A percentile compares a stretch with the other conserved stretches of the same genome.
Conservation (phyloP, 2,797 vertebrate species). For the Decapterus maruadsi region DNA sequence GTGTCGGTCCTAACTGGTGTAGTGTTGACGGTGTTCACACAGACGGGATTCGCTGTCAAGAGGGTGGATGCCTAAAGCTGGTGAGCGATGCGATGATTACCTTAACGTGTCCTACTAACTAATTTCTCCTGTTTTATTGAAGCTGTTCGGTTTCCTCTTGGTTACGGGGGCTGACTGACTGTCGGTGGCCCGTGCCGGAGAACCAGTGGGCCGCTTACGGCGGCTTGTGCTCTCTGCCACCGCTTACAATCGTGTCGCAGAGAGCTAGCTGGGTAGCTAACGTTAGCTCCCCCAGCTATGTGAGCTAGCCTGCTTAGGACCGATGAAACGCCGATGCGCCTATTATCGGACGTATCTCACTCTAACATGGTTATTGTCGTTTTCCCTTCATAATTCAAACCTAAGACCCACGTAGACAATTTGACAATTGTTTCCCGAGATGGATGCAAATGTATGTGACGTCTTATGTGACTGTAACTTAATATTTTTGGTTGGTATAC, state of each 20-base stretch:
- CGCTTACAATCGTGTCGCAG: constrained; percentile 81
- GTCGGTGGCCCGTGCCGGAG: background rate
- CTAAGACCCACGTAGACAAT: fast-evolving
- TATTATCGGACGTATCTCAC: constrained; percentile 67
- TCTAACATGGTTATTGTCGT: background rate
- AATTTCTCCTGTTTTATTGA: constrained; percentile 38
- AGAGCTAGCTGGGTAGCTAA: constrained; percentile 78
- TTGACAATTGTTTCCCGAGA: background rate
- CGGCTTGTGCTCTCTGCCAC: constrained; percentile 23
- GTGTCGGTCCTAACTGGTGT: background rate
- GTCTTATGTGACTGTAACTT: background rate
- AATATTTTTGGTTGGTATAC: background rate
- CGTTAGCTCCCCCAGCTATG: constrained; percentile 71
- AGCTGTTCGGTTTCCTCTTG: background rate
- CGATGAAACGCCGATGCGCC: constrained; percentile 44
- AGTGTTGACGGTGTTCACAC: constrained; percentile 42
- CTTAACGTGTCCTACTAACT: constrained; percentile 45
- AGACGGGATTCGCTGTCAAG: constrained; percentile 86
- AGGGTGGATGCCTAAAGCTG: constrained; percentile 87
- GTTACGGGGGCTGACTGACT: background rate
- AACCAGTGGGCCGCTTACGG: constrained; percentile 3
- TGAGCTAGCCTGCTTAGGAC: constrained; percentile 58
- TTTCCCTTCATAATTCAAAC: background rate
- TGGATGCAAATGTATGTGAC: background rate
- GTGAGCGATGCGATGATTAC: constrained; percentile 83